A percentile compares a stretch with the other conserved stretches of the same genome.
These are phyloP conservation scores for Drosophila watanabei DNA, from an alignment of 1,140 invertebrate genomes.

Conservation along the genomic window DNA sequence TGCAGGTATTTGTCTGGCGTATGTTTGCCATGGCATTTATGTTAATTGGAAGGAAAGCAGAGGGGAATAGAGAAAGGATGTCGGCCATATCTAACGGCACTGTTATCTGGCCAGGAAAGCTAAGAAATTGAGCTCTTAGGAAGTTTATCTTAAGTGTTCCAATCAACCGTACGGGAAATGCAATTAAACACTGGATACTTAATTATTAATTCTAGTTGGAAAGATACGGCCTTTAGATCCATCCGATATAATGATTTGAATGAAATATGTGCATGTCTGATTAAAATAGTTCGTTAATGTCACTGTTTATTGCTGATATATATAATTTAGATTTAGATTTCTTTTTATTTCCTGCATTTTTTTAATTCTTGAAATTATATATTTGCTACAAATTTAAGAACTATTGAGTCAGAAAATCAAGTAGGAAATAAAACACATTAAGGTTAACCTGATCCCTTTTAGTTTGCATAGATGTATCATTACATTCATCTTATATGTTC, in stretches of 20 bases:
- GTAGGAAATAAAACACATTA: neutral
- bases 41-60: constrained; percentile 53
- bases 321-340: neutral
- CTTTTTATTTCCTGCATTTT: neutral
- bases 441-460: neutral
- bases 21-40: constrained; percentile 68
- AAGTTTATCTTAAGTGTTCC: constrained; percentile 12
- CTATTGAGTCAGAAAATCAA: too few relatives aligned
- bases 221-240: neutral
- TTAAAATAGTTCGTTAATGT: neutral
- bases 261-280: neutral
- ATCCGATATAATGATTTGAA: neutral
- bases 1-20: constrained; percentile 40
- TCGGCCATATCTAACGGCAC: constrained; percentile 1
- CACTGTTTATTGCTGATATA: neutral
- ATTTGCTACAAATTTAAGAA: neutral
- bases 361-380: neutral
- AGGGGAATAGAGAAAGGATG: constrained; percentile 26
- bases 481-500: neutral
- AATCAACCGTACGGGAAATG: constrained; percentile 15
- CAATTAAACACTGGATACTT: constrained; percentile 5
- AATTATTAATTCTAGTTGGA: constrained; percentile 3
- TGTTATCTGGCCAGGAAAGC: constrained; percentile 4
- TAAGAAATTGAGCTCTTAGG: constrained; percentile 8
- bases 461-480: neutral